Base-by-base conservation (phyloP, 2,888 invertebrate genomes). In the Mythimna pallens region DNA sequence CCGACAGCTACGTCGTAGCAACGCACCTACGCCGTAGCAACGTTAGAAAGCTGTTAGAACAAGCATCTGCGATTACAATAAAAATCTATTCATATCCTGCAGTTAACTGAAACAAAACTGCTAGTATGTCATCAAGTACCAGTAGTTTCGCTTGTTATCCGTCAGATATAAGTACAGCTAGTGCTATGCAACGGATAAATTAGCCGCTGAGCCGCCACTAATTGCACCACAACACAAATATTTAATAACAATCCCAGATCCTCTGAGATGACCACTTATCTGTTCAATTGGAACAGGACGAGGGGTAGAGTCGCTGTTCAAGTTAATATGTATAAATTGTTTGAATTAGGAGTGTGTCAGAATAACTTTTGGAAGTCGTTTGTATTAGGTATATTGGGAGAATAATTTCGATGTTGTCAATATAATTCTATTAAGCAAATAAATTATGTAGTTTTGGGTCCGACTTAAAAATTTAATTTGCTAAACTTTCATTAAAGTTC, bases 191-290 rank as follows among this genome's bases (percentile, higher is more conserved):
- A 80, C 88, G 92, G 93, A 94, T 94, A 93, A 94, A 95, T 96
- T 94, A 95, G 94, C 93, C 91, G 89, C 91, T 92, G 93, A 93
- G 94, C 92, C 91, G 92, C 89, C 91, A 92, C 95, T 96, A 96
- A 96, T 96, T 94, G 95, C 92, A 91, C 90, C 92, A 93, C 95
- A 94, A 96, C 96, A 96, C 96, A 96, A 96, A 96, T 96, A 96
- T 96, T 96, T 96, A 96, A 96, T 96, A 95, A 96, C 94, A 95
- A 95, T 95, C 94, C 94, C 88, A 94, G 94, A 93, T 94, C 93
- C 92, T 92, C 91, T 89, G 91, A 94, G 93, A 93, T 93, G 93
- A 92, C 96, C 96, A 96, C 96, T 96, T 95, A 96, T 94, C 94
- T 94, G 94, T 91, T 92, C 92, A 92, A 90, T 87, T 84, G 81